These are phyloP conservation scores for Drosophila histrio DNA, from an alignment of 2,888 invertebrate species.

Conservation along the genomic window DNA sequence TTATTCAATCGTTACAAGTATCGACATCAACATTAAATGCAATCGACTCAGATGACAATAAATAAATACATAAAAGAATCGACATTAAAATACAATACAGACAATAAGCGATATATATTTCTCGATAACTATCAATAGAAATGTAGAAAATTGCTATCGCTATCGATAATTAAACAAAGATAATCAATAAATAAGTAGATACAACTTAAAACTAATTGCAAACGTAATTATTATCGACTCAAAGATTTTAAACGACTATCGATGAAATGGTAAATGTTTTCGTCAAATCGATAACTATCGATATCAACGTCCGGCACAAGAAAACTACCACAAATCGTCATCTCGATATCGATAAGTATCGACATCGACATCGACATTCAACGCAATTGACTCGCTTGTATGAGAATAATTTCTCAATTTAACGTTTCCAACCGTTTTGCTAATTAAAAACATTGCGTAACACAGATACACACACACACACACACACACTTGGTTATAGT, in stretches of 20 bases:
- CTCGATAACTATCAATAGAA: background rate
- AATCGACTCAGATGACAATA: background rate
- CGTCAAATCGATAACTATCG: too few species aligned
- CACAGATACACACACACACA: slow-evolving; percentile 10
- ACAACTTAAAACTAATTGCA: too few species aligned
- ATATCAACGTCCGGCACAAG: too few species aligned
- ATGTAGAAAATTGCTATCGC: background rate
- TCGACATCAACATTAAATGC: background rate
- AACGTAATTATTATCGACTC: too few species aligned
- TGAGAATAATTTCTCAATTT: slow-evolving; percentile 58
- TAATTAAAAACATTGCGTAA: slow-evolving; percentile 67
- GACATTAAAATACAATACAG: too few species aligned
- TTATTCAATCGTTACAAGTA: background rate
- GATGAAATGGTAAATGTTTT: too few species aligned
- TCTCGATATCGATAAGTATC: slow-evolving; percentile 20
- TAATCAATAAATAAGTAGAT: too few species aligned
- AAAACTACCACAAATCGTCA: background rate
- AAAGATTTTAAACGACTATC: too few species aligned
- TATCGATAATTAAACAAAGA: too few species aligned
- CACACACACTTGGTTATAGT: slow-evolving; percentile 1
- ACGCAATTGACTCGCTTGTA: background rate
- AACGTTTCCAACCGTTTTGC: slow-evolving; percentile 27
- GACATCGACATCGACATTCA: slow-evolving; percentile 1
- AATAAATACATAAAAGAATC: too few species aligned
- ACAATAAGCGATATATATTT: too few species aligned